phyloP scores from a whole-genome alignment of 2,113 vertebrate species.

The Pseudorasbora parva region DNA sequence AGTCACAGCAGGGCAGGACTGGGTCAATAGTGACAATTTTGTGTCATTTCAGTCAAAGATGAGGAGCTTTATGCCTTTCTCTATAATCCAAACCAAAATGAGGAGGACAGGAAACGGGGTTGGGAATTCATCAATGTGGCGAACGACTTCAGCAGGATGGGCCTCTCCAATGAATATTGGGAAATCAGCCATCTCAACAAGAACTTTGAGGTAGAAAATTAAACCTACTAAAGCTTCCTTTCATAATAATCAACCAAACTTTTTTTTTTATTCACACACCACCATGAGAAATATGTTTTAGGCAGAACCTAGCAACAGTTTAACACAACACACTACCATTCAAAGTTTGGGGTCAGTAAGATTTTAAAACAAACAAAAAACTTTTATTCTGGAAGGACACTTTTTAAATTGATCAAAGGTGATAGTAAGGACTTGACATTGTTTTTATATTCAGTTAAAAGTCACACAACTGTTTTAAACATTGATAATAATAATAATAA shows the following conservation, averaged over 20 bases:
- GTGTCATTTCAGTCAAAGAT: conserved; percentile 65
- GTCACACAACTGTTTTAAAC: background rate
- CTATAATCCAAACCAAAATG: conserved; percentile 80
- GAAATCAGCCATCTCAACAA: conserved; percentile 77
- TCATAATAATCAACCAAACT: background rate
- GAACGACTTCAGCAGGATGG: conserved; percentile 80
- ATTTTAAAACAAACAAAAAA: background rate
- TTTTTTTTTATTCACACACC: background rate
- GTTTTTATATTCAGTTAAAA: no score
- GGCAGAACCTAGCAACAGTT: background rate
- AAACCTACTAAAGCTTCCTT: background rate
- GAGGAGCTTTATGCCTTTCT: conserved; percentile 85
- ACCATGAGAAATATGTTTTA: background rate
- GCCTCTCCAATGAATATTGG: conserved; percentile 79
- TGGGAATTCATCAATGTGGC: conserved; percentile 77
- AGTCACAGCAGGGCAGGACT: background rate
- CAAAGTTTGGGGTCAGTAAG: background rate
- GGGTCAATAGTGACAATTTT: background rate
- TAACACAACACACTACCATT: background rate
- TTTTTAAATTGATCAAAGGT: background rate
- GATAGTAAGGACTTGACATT: background rate
- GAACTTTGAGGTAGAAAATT: conserved; percentile 76
- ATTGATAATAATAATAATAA: background rate
- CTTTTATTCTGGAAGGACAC: background rate
- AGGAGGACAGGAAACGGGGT: conserved; percentile 72